Percentiles rank a stretch among this genome's conserved stretches.
Conservation (phyloP, 2,888 invertebrate species). For the Neoascia interrupta region DNA sequence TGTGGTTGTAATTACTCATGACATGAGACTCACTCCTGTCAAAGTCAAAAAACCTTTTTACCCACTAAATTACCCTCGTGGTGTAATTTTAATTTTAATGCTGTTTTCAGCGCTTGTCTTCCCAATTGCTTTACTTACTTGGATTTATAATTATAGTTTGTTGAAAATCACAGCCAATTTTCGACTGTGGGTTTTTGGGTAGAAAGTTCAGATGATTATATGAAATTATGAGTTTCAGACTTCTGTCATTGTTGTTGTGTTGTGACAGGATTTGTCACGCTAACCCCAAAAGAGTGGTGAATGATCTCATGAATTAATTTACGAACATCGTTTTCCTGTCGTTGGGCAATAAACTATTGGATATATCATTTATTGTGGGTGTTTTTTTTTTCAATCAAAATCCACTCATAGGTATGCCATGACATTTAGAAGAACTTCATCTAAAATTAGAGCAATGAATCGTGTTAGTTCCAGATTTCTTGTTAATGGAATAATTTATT, state of each 20-base stretch:
- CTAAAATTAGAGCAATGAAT: too few species aligned
- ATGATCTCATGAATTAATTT: conserved; percentile 57
- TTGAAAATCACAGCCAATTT: too few species aligned
- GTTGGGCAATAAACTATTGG: conserved; percentile 2
- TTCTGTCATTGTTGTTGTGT: conserved; percentile 28
- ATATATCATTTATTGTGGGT: conserved; percentile 12
- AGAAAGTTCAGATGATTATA: background rate
- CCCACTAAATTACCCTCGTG: background rate
- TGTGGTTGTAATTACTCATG: conserved; percentile 31
- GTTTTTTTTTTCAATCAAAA: too few species aligned
- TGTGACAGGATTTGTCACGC: conserved; percentile 40
- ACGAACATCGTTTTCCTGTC: conserved; percentile 27
- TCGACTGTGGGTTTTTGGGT: conserved; percentile 9
- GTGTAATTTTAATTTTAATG: conserved; percentile 1
- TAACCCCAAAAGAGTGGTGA: conserved; percentile 21
- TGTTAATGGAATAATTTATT: too few species aligned
- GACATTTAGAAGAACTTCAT: too few species aligned
- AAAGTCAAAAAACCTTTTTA: background rate
- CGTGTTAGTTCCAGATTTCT: too few species aligned
- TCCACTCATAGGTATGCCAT: too few species aligned
- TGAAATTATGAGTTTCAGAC: background rate
- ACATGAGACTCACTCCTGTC: background rate
- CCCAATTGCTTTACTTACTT: background rate
- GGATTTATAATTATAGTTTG: too few species aligned
- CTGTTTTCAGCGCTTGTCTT: background rate